Evolutionary conservation across 2,797 vertebrate genomes (phyloP), one percentile per base, ranked within the genome.

Genomic region (Pogonophryne albipinna): DNA sequence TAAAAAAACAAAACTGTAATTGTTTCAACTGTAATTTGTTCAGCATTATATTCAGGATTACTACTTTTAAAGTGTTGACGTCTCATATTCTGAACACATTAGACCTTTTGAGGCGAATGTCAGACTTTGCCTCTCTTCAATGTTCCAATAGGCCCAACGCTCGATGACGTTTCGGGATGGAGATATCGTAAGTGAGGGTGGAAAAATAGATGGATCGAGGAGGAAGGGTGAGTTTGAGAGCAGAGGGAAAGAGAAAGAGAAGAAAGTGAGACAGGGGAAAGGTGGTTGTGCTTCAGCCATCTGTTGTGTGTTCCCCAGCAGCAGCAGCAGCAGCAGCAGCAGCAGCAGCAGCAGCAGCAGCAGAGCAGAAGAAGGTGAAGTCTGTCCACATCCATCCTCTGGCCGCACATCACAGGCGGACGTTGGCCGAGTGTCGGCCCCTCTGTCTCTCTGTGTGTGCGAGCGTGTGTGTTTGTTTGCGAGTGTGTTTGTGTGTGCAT

Each of bases 361-460:
- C 66, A 71, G 94, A 96, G 89, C 95, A 96, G 91, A 97, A 97
- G 94, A 97, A 96, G 96, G 97, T 99, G 91, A 94, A 96, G 96
- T 97, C 93, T 93, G 87, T 91, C 89, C 86, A 86, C 91, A 88
- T 91, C 85, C 86, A 80, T 90, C 83, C 91, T 85, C 91, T 95
- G 94, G 95, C 93, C 78, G 23, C 86, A 95, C 93, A 93, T 95
- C 94, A 95, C 91, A 95, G 90, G 89, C 71, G 64, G 69, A 73
- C 69, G 77, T 85, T 92, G 92, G 92, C 92, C 91, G 84, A 46
- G 52, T 15, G 83, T 83, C 60, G 65, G 76, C 74, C 81, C 83
- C 80, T 51, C 88, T 92, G 90, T 91, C 88, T 87, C 64, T 81
- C 44, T 73, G 76, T 80, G 78, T 82, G 79, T 19, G 19, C 10